Percentiles rank a stretch among this genome's conserved stretches.
phyloP scores from a whole-genome alignment of 1,140 invertebrate genomes.

The Drosophila virilis region DNA sequence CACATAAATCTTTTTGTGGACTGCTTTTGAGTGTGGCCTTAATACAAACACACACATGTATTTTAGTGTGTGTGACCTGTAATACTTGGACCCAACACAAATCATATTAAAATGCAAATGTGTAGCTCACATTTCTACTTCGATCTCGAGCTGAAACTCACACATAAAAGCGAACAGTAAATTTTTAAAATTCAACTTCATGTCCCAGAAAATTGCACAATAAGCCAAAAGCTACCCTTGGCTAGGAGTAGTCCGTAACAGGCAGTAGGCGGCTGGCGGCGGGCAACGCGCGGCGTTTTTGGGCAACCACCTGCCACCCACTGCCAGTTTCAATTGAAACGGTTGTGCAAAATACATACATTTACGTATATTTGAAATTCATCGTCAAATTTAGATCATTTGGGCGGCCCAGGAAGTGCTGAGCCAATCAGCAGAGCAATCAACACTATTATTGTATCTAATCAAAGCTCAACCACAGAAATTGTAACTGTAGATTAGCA shows the following conservation, averaged over 20 bases:
- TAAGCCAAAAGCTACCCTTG: conserved; percentile 50
- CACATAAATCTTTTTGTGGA: conserved; percentile 59
- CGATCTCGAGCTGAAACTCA: conserved; percentile 58
- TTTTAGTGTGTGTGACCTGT: conserved; percentile 32
- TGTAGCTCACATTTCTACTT: conserved; percentile 24
- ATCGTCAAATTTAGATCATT: conserved; percentile 77
- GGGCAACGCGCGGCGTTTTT: neutral
- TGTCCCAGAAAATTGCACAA: conserved; percentile 68
- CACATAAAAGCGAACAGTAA: conserved; percentile 62
- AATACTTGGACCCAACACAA: conserved; percentile 17
- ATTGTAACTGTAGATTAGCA: conserved; percentile 55
- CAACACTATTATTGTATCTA: conserved; percentile 77
- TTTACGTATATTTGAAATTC: conserved; percentile 58
- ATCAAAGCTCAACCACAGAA: conserved; percentile 68
- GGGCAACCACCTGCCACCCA: conserved; percentile 14
- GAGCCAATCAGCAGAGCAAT: conserved; percentile 66
- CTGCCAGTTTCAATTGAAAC: conserved; percentile 45
- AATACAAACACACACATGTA: neutral
- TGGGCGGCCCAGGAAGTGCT: conserved; percentile 44
- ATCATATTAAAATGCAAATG: conserved; percentile 66
- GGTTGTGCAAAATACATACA: conserved; percentile 61
- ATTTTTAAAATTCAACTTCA: conserved; percentile 66
- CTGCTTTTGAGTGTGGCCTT: neutral
- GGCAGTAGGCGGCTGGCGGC: too few species aligned
- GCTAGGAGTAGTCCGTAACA: neutral